Base-by-base conservation (phyloP, 1,140 invertebrate species). In the Cherax destructor region DNA sequence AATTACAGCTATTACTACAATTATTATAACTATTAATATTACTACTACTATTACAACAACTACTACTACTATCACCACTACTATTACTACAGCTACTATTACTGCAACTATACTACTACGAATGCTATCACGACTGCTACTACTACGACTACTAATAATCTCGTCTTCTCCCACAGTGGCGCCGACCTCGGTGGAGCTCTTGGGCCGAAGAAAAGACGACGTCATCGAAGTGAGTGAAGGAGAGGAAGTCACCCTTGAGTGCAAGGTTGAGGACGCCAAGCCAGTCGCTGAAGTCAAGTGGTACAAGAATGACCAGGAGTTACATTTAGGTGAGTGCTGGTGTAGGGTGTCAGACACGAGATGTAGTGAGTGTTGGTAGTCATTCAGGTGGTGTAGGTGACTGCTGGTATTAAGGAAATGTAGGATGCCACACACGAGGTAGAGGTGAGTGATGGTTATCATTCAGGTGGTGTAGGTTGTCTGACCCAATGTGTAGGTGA, bases 271-370 rank as follows among this genome's bases (percentile, higher is more conserved):
- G 93, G 97, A 98, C 93, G 96, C 98, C 7, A 98, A 98, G 94
- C 98, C 98, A 2, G 97, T 97, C 18, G 97, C 98, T 16, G 96
- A 96, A 94, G 97, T 99, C 79, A 96, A 97, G 80, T 99, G 98
- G 98, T 98, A 97, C 94, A 96, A 97, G 89, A 97, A 97, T 85
- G 97, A 97, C 93, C 96, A 96, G 30, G 97, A 97, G 95, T 96
- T 98, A 91, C 97, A 97, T 95, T 95, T 97, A 94, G 97, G 97
- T 94, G 95, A 95, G 88, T 83, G 6, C 0, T 41, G 30, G 4
- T 30, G 79, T 69, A 21, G 65, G 65, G 0, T 41, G 0, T 69
- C 5, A 21, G 13, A 18, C 65, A 69, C 13, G 78, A 24, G 77
- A 72, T n/a, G 49, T 77, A 49, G 72, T 49, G 86, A 65, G 59